Base-by-base conservation (phyloP, 2,113 vertebrate genomes). In the Cryptotis parvus region DNA sequence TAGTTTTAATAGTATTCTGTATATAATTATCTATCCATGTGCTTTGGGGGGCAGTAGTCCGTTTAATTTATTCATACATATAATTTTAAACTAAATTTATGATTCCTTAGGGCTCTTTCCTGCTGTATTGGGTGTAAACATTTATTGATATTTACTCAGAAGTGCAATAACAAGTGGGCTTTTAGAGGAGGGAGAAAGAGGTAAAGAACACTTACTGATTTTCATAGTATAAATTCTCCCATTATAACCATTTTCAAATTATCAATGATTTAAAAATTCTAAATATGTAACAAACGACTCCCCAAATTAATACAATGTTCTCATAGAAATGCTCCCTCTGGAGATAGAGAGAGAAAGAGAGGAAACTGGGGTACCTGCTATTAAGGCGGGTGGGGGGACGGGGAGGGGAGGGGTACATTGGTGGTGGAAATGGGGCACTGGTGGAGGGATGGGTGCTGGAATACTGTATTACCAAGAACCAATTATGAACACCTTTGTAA, bases 251-350 rank as follows among this genome's bases (percentile, higher is more conserved):
- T 75, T 88, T 83, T 88, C 52, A 90, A 37, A 31, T 22, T 82
- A 45, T 24, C 33, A 81, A 43, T 69, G 24, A 14, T 80, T 82
- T 90, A 92, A 85, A 43, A 93, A 20, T 75, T 18, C 83, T 88
- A 9, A 88, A 90, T 90, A 66, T 58, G 55, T 37, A 91, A 74
- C 10, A 75, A 74, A 81, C 16, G 33, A 58, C 14, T 85, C 41
- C 93, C 82, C 12, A 90, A 83, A 18, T 9, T 4, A 65, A 18
- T 43, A 65, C 33, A 73, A 69, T 43, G 31, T 8, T 78, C 70
- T 91, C 82, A 78, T 87, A 45, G 61, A 27, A 81, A 91, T 15
- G 3, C 2, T 92, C 39, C 41, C 84, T 83, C 69, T 27, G 93
- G 63, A n/a, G n/a, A n/a, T n/a, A n/a, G n/a, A n/a, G n/a, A n/a